These are phyloP conservation scores for Festucalex cinctus DNA, from an alignment of 2,113 vertebrate genomes.

Conservation along the genomic window DNA sequence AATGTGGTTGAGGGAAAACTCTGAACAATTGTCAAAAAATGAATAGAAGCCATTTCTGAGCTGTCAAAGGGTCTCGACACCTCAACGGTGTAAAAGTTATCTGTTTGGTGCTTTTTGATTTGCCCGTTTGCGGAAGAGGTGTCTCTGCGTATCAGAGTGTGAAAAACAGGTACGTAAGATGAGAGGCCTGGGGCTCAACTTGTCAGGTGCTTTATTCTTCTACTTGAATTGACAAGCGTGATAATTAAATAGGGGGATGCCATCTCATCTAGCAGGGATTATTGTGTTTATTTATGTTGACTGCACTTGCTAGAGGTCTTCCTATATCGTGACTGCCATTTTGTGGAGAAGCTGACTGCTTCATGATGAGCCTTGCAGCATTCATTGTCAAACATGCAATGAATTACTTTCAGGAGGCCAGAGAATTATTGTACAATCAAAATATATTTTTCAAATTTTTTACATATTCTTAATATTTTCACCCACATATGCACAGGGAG, in stretches of 20 bases:
- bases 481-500: neutral
- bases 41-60: constrained; percentile 66
- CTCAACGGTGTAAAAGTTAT: constrained; percentile 59
- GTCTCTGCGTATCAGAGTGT: constrained; percentile 61
- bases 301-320: constrained; percentile 52
- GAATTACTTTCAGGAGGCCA: neutral
- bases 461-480: neutral
- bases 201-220: constrained; percentile 67
- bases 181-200: constrained; percentile 57
- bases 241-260: constrained; percentile 73
- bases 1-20: constrained; percentile 49
- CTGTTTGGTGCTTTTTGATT: constrained; percentile 59
- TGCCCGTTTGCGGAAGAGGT: constrained; percentile 61
- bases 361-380: constrained; percentile 41
- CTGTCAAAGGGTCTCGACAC: constrained; percentile 60
- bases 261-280: constrained; percentile 53
- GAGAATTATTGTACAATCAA: neutral
- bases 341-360: constrained; percentile 31
- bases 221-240: constrained; percentile 67
- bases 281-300: constrained; percentile 65
- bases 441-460: constrained; percentile 30
- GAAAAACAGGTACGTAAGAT: constrained; percentile 47
- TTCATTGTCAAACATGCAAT: constrained; percentile 15
- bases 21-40: constrained; percentile 56
- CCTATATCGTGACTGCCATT: constrained; percentile 41